Base-by-base conservation (phyloP, 1,140 invertebrate species). In the Agrilus planipennis region DNA sequence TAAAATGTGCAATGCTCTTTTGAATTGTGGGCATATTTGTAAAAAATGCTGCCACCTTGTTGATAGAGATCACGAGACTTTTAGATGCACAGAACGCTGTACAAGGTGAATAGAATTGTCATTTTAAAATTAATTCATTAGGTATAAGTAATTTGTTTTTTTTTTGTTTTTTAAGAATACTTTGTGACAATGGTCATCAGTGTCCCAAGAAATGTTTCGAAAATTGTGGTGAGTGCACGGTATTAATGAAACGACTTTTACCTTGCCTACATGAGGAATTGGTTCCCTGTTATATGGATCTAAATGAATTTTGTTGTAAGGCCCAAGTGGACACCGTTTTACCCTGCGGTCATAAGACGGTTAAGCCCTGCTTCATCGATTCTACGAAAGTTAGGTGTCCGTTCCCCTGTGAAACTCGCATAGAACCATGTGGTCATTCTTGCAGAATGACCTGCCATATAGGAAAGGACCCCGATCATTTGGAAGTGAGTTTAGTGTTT, bases 11-110 rank as follows among this genome's bases (percentile, higher is more conserved):
- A 54, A 56, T 34, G 53, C 35, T 4, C 42, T 47, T 14, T 45
- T 72, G 17, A 31, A 27, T 1, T 78, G 75, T 52, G 67, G 67
- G 3, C 76, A 79, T 50, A 39, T 38, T 14, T 78, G 76, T 52
- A 61, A 62, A 15, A 62, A 60, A 17, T 39, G 72, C 4, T 75
- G 73, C 38, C 72, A 75, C 44, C 55, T 63, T 3, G 60, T 62
- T 22, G 64, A 72, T 44, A 41, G 54, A 4, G 55, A 64, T 2
- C 75, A 79, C 47, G 17, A 30, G 2, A 17, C 41, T 2, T 58
- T 57, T 16, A 59, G 54, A 42, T 76, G 73, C 45, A 44, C 37
- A 30, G 47, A 60, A 49, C 42, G 57, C 38, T 64, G 69, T 53
- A 38, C 19, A 9, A 67, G 49, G 57, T 58, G 41, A 42, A 39